Percentiles rank a stretch among this genome's conserved stretches.
Evolutionary conservation across 2,797 vertebrate genomes (phyloP).

Genomic region (Macroramphosus scolopax): DNA sequence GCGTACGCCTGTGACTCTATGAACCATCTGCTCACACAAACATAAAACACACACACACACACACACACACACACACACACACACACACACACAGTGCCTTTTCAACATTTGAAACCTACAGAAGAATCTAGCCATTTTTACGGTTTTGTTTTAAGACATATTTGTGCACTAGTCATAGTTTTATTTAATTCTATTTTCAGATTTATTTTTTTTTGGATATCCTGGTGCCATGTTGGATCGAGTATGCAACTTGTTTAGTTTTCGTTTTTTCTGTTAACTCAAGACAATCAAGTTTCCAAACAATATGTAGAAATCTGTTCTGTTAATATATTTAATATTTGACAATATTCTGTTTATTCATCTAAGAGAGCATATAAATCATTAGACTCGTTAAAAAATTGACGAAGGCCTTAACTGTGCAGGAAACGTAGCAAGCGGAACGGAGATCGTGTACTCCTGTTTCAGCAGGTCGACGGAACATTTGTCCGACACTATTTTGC

Average conservation of each 20-base stretch:
- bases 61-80: neutral
- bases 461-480: neutral
- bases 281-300: no score
- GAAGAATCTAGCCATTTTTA: no score
- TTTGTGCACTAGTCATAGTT: neutral
- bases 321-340: no score
- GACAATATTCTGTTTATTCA: neutral
- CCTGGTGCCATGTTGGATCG: neutral
- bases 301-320: no score
- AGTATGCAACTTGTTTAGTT: neutral
- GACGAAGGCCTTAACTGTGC: no score
- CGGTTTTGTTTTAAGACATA: no score
- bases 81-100: conserved; percentile 7
- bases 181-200: neutral
- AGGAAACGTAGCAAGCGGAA: conserved; percentile 35
- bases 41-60: neutral
- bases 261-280: no score
- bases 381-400: no score
- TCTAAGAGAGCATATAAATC: no score
- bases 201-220: neutral
- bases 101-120: no score
- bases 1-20: neutral
- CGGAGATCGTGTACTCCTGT: neutral
- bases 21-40: neutral
- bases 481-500: conserved; percentile 23